A percentile compares a stretch with the other conserved stretches of the same genome.
Evolutionary conservation across 2,888 invertebrate species (phyloP).

Genomic region (Taphrorychus bicolor): DNA sequence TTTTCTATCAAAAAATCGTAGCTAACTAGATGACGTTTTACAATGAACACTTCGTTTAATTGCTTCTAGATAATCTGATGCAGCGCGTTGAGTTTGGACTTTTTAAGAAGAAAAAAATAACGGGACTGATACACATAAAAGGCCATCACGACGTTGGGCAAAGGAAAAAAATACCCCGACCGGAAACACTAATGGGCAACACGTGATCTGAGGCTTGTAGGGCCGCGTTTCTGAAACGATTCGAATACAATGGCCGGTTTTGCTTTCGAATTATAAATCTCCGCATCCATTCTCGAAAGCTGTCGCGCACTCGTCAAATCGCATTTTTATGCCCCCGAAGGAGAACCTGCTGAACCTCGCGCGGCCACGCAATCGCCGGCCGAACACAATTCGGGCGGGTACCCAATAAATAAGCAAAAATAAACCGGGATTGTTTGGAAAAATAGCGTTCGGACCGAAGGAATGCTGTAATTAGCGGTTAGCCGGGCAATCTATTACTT

Average conservation of each 20-base stretch:
- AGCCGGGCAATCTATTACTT: constrained; percentile 33
- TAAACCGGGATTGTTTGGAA: constrained; percentile 10
- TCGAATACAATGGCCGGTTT: constrained; percentile 56
- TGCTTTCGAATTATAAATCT: constrained; percentile 54
- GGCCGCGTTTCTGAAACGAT: constrained; percentile 51
- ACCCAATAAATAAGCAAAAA: constrained; percentile 6
- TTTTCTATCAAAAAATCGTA: neutral
- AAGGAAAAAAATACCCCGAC: constrained; percentile 45
- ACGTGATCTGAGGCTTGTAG: constrained; percentile 57
- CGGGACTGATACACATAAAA: neutral
- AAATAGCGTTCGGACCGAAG: constrained; percentile 12
- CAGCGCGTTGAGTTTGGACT: neutral
- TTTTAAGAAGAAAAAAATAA: neutral
- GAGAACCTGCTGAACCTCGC: neutral
- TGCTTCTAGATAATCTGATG: constrained; percentile 1
- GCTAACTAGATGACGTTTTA: no score
- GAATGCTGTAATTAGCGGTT: constrained; percentile 31
- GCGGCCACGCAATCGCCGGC: neutral
- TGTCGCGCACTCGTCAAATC: constrained; percentile 39
- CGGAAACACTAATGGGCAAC: constrained; percentile 60
- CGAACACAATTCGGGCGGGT: constrained; percentile 3
- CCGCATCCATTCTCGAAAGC: constrained; percentile 39
- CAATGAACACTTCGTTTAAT: no score
- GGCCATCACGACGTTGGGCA: neutral
- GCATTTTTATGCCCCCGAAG: constrained; percentile 37